Evolutionary conservation across 1,140 invertebrate species (phyloP).

Genomic region (Drosophila novamexicana): DNA sequence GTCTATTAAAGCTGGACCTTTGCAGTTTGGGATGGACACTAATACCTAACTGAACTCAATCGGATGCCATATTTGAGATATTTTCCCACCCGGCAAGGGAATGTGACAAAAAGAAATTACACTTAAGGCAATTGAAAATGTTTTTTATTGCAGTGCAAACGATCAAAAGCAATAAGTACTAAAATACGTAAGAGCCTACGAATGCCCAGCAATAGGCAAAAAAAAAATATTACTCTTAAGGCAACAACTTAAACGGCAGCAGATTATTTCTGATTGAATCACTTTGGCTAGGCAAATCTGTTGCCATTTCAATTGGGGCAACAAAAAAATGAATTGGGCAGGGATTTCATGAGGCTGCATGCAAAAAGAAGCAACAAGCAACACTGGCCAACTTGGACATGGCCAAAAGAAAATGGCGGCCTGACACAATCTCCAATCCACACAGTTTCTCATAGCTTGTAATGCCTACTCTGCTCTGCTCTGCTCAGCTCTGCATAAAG

Average conservation of each 20-base stretch:
- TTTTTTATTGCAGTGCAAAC: background rate
- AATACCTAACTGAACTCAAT: too few species aligned
- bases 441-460: background rate
- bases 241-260: conserved; percentile 10
- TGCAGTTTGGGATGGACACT: too few species aligned
- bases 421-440: conserved; percentile 21
- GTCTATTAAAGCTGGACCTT: too few species aligned
- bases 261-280: conserved; percentile 22
- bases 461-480: background rate
- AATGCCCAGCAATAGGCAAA: too few species aligned
- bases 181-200: background rate
- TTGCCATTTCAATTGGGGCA: conserved; percentile 16
- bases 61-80: too few species aligned
- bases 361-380: conserved; percentile 16
- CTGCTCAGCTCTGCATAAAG: background rate
- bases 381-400: conserved; percentile 12
- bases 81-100: background rate
- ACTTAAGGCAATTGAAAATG: background rate
- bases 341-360: conserved; percentile 21
- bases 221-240: background rate
- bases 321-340: background rate
- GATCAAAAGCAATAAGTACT: background rate
- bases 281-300: background rate
- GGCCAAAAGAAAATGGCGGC: conserved; percentile 16
- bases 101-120: background rate